Base-by-base conservation (phyloP, 2,113 vertebrate species). In the Aythya baeri region DNA sequence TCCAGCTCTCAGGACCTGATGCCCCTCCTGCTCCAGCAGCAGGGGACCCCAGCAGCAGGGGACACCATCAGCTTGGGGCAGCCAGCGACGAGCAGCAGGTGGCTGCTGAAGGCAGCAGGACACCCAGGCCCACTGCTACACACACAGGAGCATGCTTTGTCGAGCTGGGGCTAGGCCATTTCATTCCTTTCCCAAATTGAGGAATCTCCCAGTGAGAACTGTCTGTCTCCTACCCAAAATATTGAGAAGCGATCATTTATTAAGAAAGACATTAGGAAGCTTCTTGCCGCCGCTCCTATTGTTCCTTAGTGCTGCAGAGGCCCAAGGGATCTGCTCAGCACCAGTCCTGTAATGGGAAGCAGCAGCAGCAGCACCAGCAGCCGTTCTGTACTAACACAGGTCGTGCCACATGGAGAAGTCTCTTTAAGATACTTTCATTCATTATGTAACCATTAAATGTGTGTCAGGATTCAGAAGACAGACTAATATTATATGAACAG, bases 321-420 rank as follows among this genome's bases (percentile, higher is more conserved):
- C 4, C 0, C 1, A 43, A 23, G 29, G 31, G 9, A 20, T 1
- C 3, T 27, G 49, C 50, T 25, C 23, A 52, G 21, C 31, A 67
- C 31, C n/a, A 2, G 4, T 46, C 3, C 3, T 3, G 22, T 20
- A 26, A 52, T 0, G 1, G 31, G 9, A 44, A 85, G 74, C 65
- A 41, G 58, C 82, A 15, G 17, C 36, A 72, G 58, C 32, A 62
- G 55, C n/a, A 8, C 18, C 26, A 71, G 87, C 93, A 80, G 3
- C 32, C 2, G 1, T 38, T 25, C 70, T 41, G 38, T 43, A 32
- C 0, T 0, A 81, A 11, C 6, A 16, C 44, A 41, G 36, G 18
- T 29, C 62, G 13, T 4, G 1, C 49, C 20, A 38, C 31, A 54
- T 3, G 9, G 25, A 68, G 44, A 16, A 27, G 31, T 74, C 26